Percentiles rank a stretch among this genome's conserved stretches.
Evolutionary conservation across 2,888 invertebrate species (phyloP).

Genomic region (Cheilosia impressa): DNA sequence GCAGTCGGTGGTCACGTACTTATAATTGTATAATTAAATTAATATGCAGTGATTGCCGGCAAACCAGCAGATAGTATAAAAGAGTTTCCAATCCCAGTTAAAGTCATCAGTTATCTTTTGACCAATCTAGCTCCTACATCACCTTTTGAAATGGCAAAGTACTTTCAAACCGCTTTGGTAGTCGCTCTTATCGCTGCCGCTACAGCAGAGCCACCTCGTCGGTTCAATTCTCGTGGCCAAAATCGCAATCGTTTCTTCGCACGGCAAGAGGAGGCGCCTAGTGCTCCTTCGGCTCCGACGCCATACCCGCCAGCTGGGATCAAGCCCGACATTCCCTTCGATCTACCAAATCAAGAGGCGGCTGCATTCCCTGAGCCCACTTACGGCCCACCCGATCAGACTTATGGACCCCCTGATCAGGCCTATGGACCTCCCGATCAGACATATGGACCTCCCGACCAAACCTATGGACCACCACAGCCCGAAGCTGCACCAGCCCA

Average conservation of each 20-base stretch:
- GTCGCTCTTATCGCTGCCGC: conserved; percentile 36
- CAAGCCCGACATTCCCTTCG: conserved; percentile 64
- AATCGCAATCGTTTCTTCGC: conserved; percentile 62
- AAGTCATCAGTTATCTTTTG: conserved; percentile 50
- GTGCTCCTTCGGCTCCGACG: conserved; percentile 26
- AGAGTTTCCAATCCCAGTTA: background rate
- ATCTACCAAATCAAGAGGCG: conserved; percentile 61
- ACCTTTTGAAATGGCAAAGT: conserved; percentile 46
- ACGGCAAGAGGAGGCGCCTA: conserved; percentile 53
- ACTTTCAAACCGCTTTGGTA: conserved; percentile 18
- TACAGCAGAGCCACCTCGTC: conserved; percentile 56
- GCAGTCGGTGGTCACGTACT: conserved; percentile 23
- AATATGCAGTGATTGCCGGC: background rate
- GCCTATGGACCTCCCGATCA: conserved; percentile 57
- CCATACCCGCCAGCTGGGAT: conserved; percentile 65
- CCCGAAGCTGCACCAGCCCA: conserved; percentile 16
- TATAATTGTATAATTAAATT: conserved; percentile 1
- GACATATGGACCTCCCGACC: conserved; percentile 43
- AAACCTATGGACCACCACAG: conserved; percentile 50
- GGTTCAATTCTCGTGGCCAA: conserved; percentile 42
- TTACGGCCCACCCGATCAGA: conserved; percentile 47
- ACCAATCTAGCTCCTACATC: conserved; percentile 13
- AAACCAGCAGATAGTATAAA: conserved; percentile 40
- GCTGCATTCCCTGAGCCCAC: conserved; percentile 45
- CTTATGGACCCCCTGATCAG: conserved; percentile 60